A percentile compares a stretch with the other conserved stretches of the same genome.
Conservation (phyloP, 1,140 invertebrate species). For the Phymorhynchus buccinoides region DNA sequence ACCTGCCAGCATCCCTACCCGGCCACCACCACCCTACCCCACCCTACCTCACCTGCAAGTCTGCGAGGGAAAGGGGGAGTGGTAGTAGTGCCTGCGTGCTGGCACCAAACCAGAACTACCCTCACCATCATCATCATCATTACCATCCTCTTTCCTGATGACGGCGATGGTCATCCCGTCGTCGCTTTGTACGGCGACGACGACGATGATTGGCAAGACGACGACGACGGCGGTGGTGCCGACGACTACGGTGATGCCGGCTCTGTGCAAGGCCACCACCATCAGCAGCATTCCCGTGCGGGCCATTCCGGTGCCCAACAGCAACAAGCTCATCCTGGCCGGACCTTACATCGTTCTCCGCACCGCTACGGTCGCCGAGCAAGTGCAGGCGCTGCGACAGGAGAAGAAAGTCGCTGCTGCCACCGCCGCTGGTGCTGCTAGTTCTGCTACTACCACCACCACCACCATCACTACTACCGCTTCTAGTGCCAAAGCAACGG, state of each 20-base stretch:
- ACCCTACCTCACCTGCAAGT: background rate
- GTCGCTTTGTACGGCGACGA: background rate
- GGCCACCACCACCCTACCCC: background rate
- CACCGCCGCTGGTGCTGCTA: conserved; percentile 41
- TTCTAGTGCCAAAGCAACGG: background rate
- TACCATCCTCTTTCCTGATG: background rate
- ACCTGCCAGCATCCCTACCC: conserved; percentile 13
- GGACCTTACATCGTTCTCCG: conserved; percentile 63
- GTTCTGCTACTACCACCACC: background rate
- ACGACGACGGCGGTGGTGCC: background rate
- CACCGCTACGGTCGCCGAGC: conserved; percentile 65
- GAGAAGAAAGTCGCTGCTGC: conserved; percentile 56
- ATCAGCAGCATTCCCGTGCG: conserved; percentile 51
- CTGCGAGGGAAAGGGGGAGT: background rate
- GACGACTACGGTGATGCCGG: background rate
- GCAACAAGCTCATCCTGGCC: conserved; percentile 49
- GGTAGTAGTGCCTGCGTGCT: no score
- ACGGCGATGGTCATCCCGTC: conserved; percentile 9
- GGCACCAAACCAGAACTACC: background rate
- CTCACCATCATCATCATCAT: conserved; percentile 29
- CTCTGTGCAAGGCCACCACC: conserved; percentile 23
- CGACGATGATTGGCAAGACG: background rate
- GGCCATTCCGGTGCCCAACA: conserved; percentile 48
- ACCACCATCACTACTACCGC: conserved; percentile 12
- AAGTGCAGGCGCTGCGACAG: conserved; percentile 60